A percentile compares a stretch with the other conserved stretches of the same genome.
phyloP scores from a whole-genome alignment of 2,113 vertebrate species.

The Glaucomys volans region DNA sequence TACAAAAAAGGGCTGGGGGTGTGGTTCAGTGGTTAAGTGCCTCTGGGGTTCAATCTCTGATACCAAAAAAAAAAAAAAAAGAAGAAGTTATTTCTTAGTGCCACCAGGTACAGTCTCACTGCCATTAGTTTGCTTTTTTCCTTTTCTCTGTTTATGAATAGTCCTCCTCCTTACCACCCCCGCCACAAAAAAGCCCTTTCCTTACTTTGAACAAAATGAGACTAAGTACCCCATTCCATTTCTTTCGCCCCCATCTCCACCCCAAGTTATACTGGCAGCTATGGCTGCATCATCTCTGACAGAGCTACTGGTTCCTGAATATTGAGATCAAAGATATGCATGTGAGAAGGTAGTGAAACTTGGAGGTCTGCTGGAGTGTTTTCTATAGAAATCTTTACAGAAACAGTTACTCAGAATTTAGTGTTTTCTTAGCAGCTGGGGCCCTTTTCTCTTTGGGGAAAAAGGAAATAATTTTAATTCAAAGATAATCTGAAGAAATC shows the following conservation, averaged over 20 bases:
- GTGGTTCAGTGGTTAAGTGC: no score
- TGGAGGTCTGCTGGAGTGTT: not conserved
- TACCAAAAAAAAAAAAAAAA: no score
- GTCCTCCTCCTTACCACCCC: not conserved
- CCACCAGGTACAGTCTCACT: not conserved
- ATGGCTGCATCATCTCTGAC: not conserved
- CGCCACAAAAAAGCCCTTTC: not conserved
- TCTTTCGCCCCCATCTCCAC: not conserved
- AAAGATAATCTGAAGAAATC: not conserved
- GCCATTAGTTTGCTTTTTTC: not conserved
- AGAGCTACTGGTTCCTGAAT: not conserved
- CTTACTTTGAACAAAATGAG: not conserved
- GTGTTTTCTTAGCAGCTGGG: slow-evolving; percentile 32
- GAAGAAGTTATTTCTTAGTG: not conserved
- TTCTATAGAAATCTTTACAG: not conserved
- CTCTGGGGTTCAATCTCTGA: no score
- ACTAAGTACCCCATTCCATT: not conserved
- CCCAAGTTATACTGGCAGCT: not conserved
- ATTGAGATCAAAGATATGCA: not conserved
- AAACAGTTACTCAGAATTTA: not conserved
- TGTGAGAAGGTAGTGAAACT: not conserved
- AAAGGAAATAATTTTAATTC: not conserved
- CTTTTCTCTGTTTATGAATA: not conserved
- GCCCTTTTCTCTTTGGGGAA: not conserved
- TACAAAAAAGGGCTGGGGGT: no score